Conservation (phyloP, 2,113 vertebrate species). For the Phyllostomus hastatus region DNA sequence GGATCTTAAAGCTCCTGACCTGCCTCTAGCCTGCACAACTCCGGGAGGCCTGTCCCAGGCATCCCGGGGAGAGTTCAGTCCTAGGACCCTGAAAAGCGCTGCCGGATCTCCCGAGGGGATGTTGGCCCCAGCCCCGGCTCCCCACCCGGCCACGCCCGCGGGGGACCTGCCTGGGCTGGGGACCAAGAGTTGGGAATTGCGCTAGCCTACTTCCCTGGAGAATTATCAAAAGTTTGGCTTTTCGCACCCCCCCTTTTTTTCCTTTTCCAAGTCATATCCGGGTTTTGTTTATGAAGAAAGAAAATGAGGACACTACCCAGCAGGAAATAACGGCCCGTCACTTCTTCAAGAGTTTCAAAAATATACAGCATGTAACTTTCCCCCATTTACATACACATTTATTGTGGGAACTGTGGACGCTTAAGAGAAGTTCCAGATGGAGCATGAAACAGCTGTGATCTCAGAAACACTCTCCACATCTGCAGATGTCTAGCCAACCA, state of each 20-base stretch:
- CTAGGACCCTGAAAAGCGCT: neutral
- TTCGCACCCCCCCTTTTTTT: neutral
- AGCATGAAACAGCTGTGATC: neutral
- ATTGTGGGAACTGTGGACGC: neutral
- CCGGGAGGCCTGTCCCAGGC: neutral
- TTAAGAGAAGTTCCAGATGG: neutral
- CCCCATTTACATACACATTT: neutral
- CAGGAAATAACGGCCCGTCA: constrained; percentile 43
- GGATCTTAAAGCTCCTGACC: neutral
- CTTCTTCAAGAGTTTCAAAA: constrained; percentile 26
- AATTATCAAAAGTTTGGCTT: constrained; percentile 37
- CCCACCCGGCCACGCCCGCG: constrained; percentile 10
- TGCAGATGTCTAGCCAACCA: too few relatives aligned
- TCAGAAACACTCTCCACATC: neutral
- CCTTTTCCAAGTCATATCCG: constrained; percentile 57
- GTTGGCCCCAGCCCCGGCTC: neutral
- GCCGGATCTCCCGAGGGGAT: neutral
- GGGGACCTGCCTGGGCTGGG: neutral
- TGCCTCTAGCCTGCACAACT: too few relatives aligned
- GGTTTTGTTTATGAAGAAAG: constrained; percentile 66
- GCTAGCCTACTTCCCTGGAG: neutral
- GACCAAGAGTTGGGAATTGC: neutral
- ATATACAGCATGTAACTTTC: neutral
- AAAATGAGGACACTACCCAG: constrained; percentile 45
- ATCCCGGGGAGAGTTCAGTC: neutral